Evolutionary conservation across 2,888 invertebrate genomes (phyloP).

Genomic region (Dioctria linearis): DNA sequence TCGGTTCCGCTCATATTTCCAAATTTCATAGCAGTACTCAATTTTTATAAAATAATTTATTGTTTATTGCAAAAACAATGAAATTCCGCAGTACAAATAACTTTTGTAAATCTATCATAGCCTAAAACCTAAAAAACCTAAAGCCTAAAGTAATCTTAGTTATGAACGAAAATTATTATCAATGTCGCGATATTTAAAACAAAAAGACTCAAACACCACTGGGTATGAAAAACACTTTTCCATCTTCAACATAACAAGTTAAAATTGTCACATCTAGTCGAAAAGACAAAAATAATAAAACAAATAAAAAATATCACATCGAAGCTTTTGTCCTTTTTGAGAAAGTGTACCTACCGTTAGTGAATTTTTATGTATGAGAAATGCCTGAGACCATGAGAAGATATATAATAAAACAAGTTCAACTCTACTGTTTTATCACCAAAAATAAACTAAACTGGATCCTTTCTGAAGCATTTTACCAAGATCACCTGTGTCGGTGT

Average conservation of each 20-base stretch:
- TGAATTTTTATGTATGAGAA: background rate
- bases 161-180: conserved; percentile 36
- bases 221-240: conserved; percentile 5
- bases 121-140: conserved; percentile 11
- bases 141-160: background rate
- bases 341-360: background rate
- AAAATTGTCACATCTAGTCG: background rate
- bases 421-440: conserved; percentile 9
- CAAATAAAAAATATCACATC: conserved; percentile 41
- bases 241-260: background rate
- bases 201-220: conserved; percentile 25
- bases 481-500: conserved; percentile 7
- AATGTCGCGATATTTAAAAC: conserved; percentile 32
- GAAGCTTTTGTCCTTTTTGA: conserved; percentile 28
- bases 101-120: conserved; percentile 38
- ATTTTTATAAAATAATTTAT: conserved; percentile 45
- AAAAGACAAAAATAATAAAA: conserved; percentile 8
- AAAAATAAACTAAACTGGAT: conserved; percentile 33
- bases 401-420: conserved; percentile 27
- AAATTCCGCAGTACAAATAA: conserved; percentile 46
- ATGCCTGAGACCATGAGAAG: conserved; percentile 39
- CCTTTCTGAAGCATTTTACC: conserved; percentile 23
- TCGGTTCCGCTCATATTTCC: background rate
- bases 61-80: conserved; percentile 47
- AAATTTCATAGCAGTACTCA: background rate